These are phyloP conservation scores for Lutjanus argentimaculatus DNA, from an alignment of 2,797 vertebrate species.

Conservation along the genomic window DNA sequence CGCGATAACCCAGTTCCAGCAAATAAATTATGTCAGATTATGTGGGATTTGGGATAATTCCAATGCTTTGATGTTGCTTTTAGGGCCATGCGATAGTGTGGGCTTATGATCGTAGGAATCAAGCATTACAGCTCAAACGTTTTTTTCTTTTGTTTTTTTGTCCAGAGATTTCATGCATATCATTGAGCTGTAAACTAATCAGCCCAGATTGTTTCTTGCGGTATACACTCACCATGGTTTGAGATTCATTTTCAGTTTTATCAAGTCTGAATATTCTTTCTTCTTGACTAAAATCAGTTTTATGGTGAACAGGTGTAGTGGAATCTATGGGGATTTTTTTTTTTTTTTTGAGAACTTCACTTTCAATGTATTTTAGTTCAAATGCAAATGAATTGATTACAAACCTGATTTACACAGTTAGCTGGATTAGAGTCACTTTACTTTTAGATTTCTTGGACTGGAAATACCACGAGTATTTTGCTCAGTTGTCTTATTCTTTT, in stretches of 20 bases:
- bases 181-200: constrained; percentile 12
- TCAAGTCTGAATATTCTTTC: not conserved
- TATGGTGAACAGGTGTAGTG: not conserved
- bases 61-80: constrained; percentile 13
- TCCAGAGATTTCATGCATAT: constrained; percentile 22
- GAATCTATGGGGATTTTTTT: not conserved
- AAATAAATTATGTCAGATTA: not conserved
- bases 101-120: not conserved
- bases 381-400: constrained; percentile 11
- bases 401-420: constrained; percentile 21
- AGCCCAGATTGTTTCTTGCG: not conserved
- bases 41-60: not conserved
- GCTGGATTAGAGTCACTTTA: constrained; percentile 6
- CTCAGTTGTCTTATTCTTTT: constrained; percentile 18
- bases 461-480: constrained; percentile 56
- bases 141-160: not conserved
- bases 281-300: constrained; percentile 18
- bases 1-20: not conserved
- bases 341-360: not conserved
- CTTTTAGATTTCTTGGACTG: constrained; percentile 34
- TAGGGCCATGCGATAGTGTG: not conserved
- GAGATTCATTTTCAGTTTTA: not conserved
- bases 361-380: constrained; percentile 5
- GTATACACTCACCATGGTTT: not conserved
- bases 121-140: not conserved